Conservation (phyloP, 2,113 vertebrate genomes). For the Theropithecus gelada region DNA sequence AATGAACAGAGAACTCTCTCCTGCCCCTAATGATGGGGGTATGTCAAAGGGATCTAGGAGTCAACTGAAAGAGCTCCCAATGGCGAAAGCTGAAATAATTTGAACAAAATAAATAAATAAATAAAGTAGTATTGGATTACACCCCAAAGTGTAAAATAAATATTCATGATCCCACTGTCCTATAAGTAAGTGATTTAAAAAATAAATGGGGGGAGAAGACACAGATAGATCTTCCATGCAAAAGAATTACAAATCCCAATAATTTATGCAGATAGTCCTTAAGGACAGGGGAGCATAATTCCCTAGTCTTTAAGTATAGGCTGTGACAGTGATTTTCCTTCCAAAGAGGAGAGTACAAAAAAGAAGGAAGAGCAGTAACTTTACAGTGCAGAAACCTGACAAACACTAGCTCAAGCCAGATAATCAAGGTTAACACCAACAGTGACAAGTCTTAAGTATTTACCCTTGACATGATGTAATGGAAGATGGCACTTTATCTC, state of each 20-base stretch:
- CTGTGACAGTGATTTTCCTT: not conserved
- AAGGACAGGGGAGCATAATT: not conserved
- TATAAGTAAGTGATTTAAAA: constrained; percentile 6
- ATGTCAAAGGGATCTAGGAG: not conserved
- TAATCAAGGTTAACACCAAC: not conserved
- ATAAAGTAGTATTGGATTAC: not conserved
- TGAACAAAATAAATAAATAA: not conserved
- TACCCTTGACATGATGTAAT: not conserved
- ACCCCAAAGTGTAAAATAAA: not conserved
- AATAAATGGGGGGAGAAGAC: not conserved
- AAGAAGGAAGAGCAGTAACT: not conserved
- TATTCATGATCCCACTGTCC: not conserved
- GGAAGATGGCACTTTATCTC: not conserved
- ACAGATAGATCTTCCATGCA: constrained; percentile 23
- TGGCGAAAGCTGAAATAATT: not conserved
- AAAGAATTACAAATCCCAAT: constrained; percentile 43
- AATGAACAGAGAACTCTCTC: not conserved
- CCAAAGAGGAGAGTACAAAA: not conserved
- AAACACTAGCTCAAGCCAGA: not conserved
- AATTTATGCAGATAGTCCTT: not conserved
- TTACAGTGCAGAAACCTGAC: not conserved
- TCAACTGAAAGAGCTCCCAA: not conserved
- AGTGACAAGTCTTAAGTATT: not conserved
- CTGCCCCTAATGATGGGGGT: not conserved
- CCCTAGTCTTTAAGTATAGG: not conserved